phyloP scores from a whole-genome alignment of 1,140 invertebrate genomes.

The Drosophila persimilis region DNA sequence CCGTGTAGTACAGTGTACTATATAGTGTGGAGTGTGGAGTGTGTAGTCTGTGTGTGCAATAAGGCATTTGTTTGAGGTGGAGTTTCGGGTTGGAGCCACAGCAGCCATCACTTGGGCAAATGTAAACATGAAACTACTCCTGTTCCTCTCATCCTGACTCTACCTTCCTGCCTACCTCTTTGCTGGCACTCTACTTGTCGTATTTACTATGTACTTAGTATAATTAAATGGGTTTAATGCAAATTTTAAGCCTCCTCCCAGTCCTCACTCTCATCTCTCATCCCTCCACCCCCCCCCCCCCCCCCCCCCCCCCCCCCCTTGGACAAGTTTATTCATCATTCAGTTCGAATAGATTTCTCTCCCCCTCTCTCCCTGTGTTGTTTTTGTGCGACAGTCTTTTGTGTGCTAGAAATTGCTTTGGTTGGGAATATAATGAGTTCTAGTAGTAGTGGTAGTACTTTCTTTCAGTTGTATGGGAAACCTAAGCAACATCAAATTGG shows the following conservation, averaged over 20 bases:
- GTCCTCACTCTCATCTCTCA: neutral
- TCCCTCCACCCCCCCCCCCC: neutral
- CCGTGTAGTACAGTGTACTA: constrained; percentile 11
- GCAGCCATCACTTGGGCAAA: constrained; percentile 45
- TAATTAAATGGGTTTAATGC: constrained; percentile 80
- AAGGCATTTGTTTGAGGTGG: constrained; percentile 26
- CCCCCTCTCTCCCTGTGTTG: constrained; percentile 1
- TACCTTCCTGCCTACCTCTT: too few species aligned
- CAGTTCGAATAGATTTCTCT: constrained; percentile 40
- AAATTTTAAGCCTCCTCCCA: constrained; percentile 42
- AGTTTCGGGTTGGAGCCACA: neutral
- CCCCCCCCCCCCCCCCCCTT: neutral
- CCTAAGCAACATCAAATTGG: too few species aligned
- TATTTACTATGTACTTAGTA: constrained; percentile 81
- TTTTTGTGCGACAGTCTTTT: constrained; percentile 44
- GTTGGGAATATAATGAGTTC: constrained; percentile 74
- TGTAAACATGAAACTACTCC: constrained; percentile 54
- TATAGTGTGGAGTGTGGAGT: too few species aligned
- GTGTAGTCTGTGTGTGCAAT: constrained; percentile 27
- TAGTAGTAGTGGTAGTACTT: too few species aligned
- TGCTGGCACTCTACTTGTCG: constrained; percentile 41
- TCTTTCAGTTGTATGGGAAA: too few species aligned
- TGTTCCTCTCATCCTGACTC: constrained; percentile 6
- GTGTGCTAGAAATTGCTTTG: constrained; percentile 56
- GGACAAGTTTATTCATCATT: constrained; percentile 62